phyloP scores from a whole-genome alignment of 1,140 invertebrate genomes.

The Drosophila lini region DNA sequence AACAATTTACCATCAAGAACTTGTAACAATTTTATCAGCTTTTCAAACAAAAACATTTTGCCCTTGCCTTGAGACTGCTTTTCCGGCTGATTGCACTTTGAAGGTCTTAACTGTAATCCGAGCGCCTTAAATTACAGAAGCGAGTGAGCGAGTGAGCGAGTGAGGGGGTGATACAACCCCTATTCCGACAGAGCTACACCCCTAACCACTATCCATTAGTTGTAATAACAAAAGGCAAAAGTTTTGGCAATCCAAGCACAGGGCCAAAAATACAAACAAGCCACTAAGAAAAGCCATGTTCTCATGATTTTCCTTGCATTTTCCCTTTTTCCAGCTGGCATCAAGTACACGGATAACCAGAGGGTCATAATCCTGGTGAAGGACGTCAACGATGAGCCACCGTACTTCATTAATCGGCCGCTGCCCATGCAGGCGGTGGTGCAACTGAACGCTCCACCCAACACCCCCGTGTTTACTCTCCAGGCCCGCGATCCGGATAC shows the following conservation, averaged over 20 bases:
- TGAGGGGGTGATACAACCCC: neutral
- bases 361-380: constrained; percentile 97
- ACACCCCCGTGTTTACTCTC: constrained; percentile 97
- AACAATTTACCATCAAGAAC: neutral
- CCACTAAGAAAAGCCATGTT: constrained; percentile 4
- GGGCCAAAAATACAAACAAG: constrained; percentile 28
- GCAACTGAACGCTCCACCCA: constrained; percentile 96
- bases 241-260: constrained; percentile 39
- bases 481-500: constrained; percentile 97
- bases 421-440: constrained; percentile 98
- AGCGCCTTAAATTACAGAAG: constrained; percentile 65
- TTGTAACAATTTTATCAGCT: constrained; percentile 13
- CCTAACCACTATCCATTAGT: constrained; percentile 61
- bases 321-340: constrained; percentile 69
- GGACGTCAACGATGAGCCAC: constrained; percentile 97
- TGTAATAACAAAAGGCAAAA: constrained; percentile 69
- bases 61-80: constrained; percentile 55
- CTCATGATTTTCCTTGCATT: constrained; percentile 30
- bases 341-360: constrained; percentile 94
- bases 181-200: neutral
- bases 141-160: too few species aligned
- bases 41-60: constrained; percentile 6
- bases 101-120: constrained; percentile 74
- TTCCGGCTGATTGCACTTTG: constrained; percentile 79
- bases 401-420: constrained; percentile 97